Evolutionary conservation across 2,113 vertebrate species (phyloP).

Genomic region (Terrapene triunguis): DNA sequence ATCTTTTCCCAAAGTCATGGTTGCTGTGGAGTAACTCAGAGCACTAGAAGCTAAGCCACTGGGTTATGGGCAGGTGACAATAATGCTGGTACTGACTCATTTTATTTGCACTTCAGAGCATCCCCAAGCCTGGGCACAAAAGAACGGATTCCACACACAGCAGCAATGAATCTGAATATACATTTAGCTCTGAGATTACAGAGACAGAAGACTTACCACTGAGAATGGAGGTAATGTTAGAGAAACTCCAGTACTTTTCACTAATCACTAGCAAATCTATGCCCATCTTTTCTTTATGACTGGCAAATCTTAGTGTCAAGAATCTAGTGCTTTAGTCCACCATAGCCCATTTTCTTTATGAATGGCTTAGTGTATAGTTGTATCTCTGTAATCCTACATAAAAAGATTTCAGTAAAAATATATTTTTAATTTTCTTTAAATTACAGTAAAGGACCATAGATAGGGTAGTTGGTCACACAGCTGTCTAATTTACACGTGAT

Average conservation of each 20-base stretch:
- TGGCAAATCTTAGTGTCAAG: background rate
- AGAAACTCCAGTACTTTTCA: background rate
- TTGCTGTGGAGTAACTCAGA: background rate
- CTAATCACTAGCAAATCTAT: background rate
- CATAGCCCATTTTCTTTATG: background rate
- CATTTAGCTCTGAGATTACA: constrained; percentile 93
- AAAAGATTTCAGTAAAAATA: background rate
- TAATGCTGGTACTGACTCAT: background rate
- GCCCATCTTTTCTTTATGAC: background rate
- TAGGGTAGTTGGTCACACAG: background rate
- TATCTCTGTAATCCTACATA: background rate
- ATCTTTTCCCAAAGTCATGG: background rate
- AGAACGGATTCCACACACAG: constrained; percentile 98
- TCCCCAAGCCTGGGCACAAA: constrained; percentile 93
- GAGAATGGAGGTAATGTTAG: constrained; percentile 85
- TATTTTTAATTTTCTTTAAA: background rate
- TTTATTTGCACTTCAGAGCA: constrained; percentile 79
- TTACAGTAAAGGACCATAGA: background rate
- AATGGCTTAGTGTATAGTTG: background rate
- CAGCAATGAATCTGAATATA: constrained; percentile 98
- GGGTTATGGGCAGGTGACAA: background rate
- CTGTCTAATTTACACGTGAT: background rate
- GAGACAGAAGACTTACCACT: constrained; percentile 90
- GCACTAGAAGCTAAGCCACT: background rate
- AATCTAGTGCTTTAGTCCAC: background rate